Evolutionary conservation across 2,888 invertebrate genomes (phyloP), one percentile per base, ranked within the genome.

Genomic region (Drosophila eohydei): DNA sequence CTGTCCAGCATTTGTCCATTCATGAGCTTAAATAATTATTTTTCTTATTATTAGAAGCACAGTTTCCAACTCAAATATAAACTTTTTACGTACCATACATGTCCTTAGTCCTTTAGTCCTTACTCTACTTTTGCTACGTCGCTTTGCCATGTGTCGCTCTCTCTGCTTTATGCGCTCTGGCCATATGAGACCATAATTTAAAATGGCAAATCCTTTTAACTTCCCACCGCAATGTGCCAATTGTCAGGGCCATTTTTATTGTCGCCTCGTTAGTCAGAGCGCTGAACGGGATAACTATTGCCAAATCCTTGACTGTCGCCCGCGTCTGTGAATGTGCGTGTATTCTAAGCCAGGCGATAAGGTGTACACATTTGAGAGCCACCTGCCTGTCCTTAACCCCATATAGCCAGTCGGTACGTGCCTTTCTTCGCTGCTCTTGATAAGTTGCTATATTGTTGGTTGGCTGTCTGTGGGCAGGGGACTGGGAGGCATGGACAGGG

Each of bases 401-500:
- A 16, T 43, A 32, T 36, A 41, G 59, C 52, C 58, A 62, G 52
- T 50, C 16, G 55, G 62, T 75, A 89, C 88, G 86, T 85, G 89
- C 83, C 78, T 78, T 83, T 80, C 81, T 56, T 83, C 77, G 61
- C 70, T 76, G 87, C 88, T 32, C 30, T 50, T 50, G 86, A 87
- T 87, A 89, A 89, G 88, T 89, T 88, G 86, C 74, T 72, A 89
- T 74, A 87, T 89, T 89, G 86, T 89, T 89, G 86, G 88, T 71
- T 83, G 75, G 70, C 79, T 30, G 30, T n/a, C 9, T 70, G 46
- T 46, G 9, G 16, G n/a, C 14, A 43, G 28, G 4, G 28, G 14
- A 28, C 8, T 7, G 32, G n/a, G 16, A 9, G 12, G 68, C 71
- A 32, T 11, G 26, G 34, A 21, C 21, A 34, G 56, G 85, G 85